phyloP scores from a whole-genome alignment of 2,113 vertebrate species.

The Psittacus erithacus region DNA sequence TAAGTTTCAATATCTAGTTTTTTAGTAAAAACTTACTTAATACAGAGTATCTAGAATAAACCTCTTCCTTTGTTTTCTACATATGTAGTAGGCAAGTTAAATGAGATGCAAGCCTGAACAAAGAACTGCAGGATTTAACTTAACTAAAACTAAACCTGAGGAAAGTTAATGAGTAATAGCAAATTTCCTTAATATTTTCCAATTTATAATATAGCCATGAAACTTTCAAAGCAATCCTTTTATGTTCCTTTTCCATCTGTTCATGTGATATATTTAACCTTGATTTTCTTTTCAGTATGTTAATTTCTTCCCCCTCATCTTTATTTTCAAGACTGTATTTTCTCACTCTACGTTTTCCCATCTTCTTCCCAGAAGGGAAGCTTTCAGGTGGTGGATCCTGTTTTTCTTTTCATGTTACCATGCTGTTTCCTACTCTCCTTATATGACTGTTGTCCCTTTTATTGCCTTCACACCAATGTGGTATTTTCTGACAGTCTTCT shows the following conservation, averaged over 20 bases:
- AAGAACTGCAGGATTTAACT: background rate
- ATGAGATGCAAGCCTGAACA: background rate
- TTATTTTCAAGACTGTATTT: background rate
- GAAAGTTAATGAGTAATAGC: background rate
- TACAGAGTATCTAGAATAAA: background rate
- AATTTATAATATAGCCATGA: background rate
- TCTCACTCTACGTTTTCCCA: background rate
- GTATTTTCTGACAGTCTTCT: background rate
- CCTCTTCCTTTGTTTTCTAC: background rate
- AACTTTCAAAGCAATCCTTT: background rate
- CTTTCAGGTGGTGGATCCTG: background rate
- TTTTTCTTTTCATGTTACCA: background rate
- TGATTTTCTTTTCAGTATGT: background rate
- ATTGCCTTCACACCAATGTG: background rate
- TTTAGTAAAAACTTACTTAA: background rate
- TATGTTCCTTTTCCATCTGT: background rate
- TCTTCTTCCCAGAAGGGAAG: background rate
- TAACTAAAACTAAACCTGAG: background rate
- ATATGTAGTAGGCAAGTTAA: background rate
- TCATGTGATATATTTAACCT: background rate
- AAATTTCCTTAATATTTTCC: background rate
- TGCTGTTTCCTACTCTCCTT: background rate
- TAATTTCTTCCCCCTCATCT: background rate
- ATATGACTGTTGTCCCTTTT: background rate
- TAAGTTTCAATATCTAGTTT: background rate